These are phyloP conservation scores for Liolophura sinensis DNA, from an alignment of 1,140 invertebrate species.

Conservation along the genomic window DNA sequence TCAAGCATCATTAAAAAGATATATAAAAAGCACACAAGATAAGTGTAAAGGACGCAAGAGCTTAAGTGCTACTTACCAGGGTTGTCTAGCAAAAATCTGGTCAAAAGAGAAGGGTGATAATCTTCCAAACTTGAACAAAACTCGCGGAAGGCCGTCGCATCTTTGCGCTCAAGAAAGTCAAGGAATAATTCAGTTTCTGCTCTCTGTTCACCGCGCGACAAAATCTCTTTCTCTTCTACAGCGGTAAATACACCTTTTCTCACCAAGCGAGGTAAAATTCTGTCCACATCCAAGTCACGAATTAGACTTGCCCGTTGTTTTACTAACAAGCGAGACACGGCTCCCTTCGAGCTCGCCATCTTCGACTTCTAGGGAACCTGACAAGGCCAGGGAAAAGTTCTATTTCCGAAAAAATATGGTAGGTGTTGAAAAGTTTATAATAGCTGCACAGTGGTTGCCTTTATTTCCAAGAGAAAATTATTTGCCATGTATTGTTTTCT, in stretches of 20 bases:
- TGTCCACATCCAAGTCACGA: slow-evolving; percentile 43
- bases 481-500: not conserved
- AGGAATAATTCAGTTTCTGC: slow-evolving; percentile 36
- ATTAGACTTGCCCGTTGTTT: slow-evolving; percentile 34
- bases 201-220: slow-evolving; percentile 17
- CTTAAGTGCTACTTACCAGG: slow-evolving; percentile 26
- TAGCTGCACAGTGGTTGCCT: not conserved
- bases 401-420: slow-evolving; percentile 1
- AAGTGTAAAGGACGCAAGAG: too few relatives aligned
- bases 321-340: slow-evolving; percentile 35
- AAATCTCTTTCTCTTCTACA: slow-evolving; percentile 35
- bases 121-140: slow-evolving; percentile 44
- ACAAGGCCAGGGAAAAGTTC: not conserved
- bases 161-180: slow-evolving; percentile 43
- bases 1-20: too few relatives aligned
- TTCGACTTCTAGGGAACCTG: slow-evolving; percentile 18
- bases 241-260: slow-evolving; percentile 35
- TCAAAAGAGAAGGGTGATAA: slow-evolving; percentile 36
- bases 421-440: not conserved
- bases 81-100: slow-evolving; percentile 36
- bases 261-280: slow-evolving; percentile 35
- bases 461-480: not conserved
- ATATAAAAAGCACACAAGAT: too few relatives aligned
- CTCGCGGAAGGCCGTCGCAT: slow-evolving; percentile 39
- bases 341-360: slow-evolving; percentile 41